Percentiles rank a stretch among this genome's conserved stretches.
Evolutionary conservation across 2,797 vertebrate species (phyloP).

Genomic region (Eidolon dupreanum): DNA sequence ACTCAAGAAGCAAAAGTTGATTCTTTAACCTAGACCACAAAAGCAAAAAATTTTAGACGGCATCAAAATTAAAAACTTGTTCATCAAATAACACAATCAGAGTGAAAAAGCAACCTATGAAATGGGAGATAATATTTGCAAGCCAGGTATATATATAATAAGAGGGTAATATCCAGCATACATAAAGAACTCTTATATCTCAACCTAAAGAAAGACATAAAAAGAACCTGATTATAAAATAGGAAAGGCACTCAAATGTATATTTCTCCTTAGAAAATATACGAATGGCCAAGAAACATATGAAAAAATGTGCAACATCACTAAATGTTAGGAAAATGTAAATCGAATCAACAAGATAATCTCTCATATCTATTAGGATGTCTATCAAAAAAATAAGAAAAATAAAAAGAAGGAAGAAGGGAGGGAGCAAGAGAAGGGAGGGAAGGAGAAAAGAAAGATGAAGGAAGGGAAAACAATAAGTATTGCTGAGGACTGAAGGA

Average conservation of each 20-base stretch:
- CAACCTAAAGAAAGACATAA: not conserved
- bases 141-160: not conserved
- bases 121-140: not conserved
- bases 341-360: not conserved
- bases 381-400: not conserved
- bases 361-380: not conserved
- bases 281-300: not conserved
- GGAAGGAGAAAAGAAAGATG: no score
- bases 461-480: not conserved
- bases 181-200: not conserved
- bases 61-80: not conserved
- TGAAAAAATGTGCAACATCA: not conserved
- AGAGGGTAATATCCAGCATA: not conserved
- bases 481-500: not conserved
- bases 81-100: not conserved
- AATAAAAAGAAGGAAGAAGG: not conserved
- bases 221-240: not conserved
- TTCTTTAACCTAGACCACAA: not conserved
- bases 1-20: not conserved
- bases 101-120: not conserved
- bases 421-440: no score
- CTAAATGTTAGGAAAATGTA: not conserved
- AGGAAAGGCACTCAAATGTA: not conserved
- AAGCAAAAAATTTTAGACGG: not conserved
- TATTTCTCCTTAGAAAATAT: not conserved